phyloP scores from a whole-genome alignment of 1,140 invertebrate genomes.

The Dolichoris vasculosae region DNA sequence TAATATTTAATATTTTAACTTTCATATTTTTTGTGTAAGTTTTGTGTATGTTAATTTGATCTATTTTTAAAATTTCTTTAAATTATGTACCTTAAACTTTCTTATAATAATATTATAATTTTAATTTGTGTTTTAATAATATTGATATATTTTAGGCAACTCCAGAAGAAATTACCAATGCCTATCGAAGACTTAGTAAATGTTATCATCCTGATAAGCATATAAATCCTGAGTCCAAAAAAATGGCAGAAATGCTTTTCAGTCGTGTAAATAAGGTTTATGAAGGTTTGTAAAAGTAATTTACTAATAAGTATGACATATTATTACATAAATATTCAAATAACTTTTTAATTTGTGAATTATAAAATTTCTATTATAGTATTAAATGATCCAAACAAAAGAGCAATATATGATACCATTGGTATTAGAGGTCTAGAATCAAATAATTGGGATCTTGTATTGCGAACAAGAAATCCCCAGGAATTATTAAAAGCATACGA shows the following conservation, averaged over 20 bases:
- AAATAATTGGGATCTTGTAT: constrained; percentile 94
- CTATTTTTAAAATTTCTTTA: too few relatives aligned
- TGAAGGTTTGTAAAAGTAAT: constrained; percentile 80
- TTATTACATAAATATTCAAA: too few relatives aligned
- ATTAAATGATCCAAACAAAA: constrained; percentile 83
- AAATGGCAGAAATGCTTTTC: constrained; percentile 92
- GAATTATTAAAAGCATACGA: constrained; percentile 97
- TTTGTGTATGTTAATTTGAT: too few relatives aligned
- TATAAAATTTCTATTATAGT: constrained; percentile 75
- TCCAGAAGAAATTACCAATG: constrained; percentile 91
- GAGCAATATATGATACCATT: constrained; percentile 88
- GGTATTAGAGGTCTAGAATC: constrained; percentile 89
- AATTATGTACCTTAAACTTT: background rate
- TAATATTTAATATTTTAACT: background rate
- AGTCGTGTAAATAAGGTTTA: constrained; percentile 94
- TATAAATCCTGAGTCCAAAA: constrained; percentile 83
- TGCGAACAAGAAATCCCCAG: constrained; percentile 90
- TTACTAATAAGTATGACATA: background rate
- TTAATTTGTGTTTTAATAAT: background rate
- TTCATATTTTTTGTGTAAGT: too few relatives aligned
- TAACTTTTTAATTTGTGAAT: background rate
- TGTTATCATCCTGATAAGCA: constrained; percentile 98
- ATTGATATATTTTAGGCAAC: constrained; percentile 80
- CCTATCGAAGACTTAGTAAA: constrained; percentile 90
- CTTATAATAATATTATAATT: background rate